These are phyloP conservation scores for Anas bahamensis DNA, from an alignment of 2,797 vertebrate species.

Conservation along the genomic window DNA sequence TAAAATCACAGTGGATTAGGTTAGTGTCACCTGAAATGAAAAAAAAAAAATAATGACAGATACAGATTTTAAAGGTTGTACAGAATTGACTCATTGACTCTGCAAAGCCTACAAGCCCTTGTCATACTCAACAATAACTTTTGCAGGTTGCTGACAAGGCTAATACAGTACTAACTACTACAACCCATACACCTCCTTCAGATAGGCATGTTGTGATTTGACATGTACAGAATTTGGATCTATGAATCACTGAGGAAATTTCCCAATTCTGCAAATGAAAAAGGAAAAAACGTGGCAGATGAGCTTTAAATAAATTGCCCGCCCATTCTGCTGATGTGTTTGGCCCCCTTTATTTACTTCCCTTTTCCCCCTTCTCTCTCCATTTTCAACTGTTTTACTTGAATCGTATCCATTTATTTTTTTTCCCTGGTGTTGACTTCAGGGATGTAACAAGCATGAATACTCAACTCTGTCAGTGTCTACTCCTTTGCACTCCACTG, in stretches of 20 bases:
- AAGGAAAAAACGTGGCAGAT: neutral
- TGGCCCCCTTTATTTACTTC: neutral
- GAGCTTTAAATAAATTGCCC: neutral
- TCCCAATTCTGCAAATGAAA: neutral
- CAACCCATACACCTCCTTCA: neutral
- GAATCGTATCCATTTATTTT: neutral
- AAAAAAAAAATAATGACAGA: neutral
- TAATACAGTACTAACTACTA: rapidly evolving
- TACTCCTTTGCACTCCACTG: neutral
- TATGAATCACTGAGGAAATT: neutral
- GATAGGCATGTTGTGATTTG: rapidly evolving
- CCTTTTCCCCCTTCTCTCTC: neutral
- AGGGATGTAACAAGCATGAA: neutral
- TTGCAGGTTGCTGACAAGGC: neutral
- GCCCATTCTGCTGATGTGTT: neutral
- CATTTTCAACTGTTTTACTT: neutral
- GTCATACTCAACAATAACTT: neutral
- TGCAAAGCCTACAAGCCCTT: neutral
- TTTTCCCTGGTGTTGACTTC: neutral
- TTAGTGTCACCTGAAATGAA: neutral
- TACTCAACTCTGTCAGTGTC: neutral
- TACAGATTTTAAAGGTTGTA: neutral
- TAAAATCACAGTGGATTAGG: too few species aligned
- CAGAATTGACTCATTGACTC: neutral
- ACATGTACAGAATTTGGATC: neutral